Base-by-base conservation (phyloP, 2,888 invertebrate genomes). In the Xylophagus ater region DNA sequence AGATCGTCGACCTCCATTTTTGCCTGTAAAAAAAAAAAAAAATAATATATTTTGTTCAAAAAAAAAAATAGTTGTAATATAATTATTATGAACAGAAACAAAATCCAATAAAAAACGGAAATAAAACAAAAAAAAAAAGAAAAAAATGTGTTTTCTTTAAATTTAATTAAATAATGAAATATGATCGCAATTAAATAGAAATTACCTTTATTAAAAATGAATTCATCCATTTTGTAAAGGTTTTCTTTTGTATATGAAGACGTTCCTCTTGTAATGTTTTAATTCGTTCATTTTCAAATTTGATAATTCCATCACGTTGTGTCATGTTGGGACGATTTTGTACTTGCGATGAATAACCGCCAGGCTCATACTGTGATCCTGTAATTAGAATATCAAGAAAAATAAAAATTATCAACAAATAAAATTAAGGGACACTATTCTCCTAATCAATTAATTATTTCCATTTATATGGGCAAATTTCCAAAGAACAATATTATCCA, bases 201-300 rank as follows among this genome's bases (percentile, higher is more conserved):
- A 49, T 51, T 57, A 92, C 93, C 83, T 92, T 93, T 61, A 85
- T 79, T 55, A 94, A 69, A 68, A 93, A 93, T 14, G 90, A 92
- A 70, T 94, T 94, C 83, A 94, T 87, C 94, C 94, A 94, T 89
- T 98, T 98, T 54, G 97, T 97, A 70, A 98, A 98, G 20, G 98
- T 98, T 69, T 98, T 98, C 77, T 97, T 97, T 71, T 98, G 98
- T 53, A 98, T 97, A 68, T 92, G 86, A 49, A 96, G 72, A 42
- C 97, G 82, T 69, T 98, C 97, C 67, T 96, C 93, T 66, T 96
- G 94, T 62, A 97, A 78, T 61, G 89, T 89, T 72, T 85, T 82
- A 62, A 96, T 96, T 51, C 94, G 82, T 61, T 88, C 89, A 73
- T 87, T 89, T 76, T 96, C 94, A 69, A 94, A 96, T 68, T 88